A percentile compares a stretch with the other conserved stretches of the same genome.
Evolutionary conservation across 2,797 vertebrate genomes (phyloP).

Genomic region (Apodemus agrarius): DNA sequence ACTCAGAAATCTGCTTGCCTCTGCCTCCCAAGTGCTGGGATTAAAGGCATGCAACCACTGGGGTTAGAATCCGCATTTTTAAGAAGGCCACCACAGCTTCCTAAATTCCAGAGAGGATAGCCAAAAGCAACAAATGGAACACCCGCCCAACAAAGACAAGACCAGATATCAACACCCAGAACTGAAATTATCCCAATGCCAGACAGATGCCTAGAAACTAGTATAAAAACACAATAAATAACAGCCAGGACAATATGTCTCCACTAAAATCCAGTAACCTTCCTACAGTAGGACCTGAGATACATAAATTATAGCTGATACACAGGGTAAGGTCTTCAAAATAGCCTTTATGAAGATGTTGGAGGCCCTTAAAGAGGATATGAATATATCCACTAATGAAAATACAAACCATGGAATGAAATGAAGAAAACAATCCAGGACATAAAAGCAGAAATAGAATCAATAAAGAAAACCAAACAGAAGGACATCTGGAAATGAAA

Average conservation of each 20-base stretch:
- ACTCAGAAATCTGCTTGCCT: too few relatives aligned
- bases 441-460: not conserved
- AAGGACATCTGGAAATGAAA: not conserved
- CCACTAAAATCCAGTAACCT: not conserved
- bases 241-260: not conserved
- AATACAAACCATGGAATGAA: not conserved
- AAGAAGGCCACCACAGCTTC: not conserved
- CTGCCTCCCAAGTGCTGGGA: too few relatives aligned
- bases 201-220: not conserved
- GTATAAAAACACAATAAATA: not conserved
- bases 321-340: not conserved
- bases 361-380: not conserved
- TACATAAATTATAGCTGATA: not conserved
- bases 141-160: not conserved
- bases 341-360: not conserved
- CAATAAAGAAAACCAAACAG: not conserved
- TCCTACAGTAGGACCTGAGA: not conserved
- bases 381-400: not conserved
- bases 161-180: not conserved
- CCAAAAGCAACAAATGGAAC: not conserved
- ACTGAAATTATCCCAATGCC: not conserved
- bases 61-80: too few relatives aligned
- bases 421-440: not conserved
- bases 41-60: too few relatives aligned
- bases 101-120: not conserved